Conservation (phyloP, 2,888 invertebrate genomes). For the Dolomedes plantarius region DNA sequence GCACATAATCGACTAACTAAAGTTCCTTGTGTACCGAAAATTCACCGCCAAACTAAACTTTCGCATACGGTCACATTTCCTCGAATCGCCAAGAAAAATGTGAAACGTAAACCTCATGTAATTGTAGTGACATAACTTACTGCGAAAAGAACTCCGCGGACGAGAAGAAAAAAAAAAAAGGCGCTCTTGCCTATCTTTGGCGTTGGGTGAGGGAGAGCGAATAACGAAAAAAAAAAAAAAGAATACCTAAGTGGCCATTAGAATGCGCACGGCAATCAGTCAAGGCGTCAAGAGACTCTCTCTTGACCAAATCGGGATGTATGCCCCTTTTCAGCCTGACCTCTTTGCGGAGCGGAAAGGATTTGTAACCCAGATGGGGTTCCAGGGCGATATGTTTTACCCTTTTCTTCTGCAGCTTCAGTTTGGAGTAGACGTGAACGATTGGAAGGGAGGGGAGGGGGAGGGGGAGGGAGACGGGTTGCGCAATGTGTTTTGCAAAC, state of each 20-base stretch:
- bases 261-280: constrained; percentile 21
- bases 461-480: not conserved
- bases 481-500: not conserved
- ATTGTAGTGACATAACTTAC: not conserved
- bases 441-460: too few species aligned
- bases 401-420: not conserved
- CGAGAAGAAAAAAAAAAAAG: not conserved
- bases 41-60: too few species aligned
- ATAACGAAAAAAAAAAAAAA: not conserved
- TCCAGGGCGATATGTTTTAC: not conserved
- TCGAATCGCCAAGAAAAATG: too few species aligned
- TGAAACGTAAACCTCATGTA: not conserved
- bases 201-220: not conserved
- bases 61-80: too few species aligned
- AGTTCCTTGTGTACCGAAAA: too few species aligned
- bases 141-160: not conserved
- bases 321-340: constrained; percentile 1
- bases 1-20: too few species aligned
- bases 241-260: constrained; percentile 9
- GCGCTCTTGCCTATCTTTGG: constrained; percentile 12
- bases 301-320: constrained; percentile 24
- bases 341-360: constrained; percentile 4
- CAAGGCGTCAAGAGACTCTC: constrained; percentile 6
- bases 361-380: constrained; percentile 14
- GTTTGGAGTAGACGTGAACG: not conserved